These are phyloP conservation scores for Eupithecia centaureata DNA, from an alignment of 2,888 invertebrate species.

Conservation along the genomic window DNA sequence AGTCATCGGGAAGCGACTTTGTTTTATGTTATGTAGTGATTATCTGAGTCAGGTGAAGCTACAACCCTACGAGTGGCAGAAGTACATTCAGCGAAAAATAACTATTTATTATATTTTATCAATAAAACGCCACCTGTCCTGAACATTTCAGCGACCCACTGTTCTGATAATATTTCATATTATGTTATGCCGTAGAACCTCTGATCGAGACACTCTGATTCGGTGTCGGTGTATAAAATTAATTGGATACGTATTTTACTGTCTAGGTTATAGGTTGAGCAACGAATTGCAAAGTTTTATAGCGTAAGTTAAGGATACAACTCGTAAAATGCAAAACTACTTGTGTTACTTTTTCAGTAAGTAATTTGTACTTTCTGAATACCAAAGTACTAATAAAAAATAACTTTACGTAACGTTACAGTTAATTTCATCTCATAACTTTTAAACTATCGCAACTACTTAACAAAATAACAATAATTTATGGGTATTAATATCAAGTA, in stretches of 20 bases:
- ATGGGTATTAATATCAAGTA: no score
- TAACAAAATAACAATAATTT: no score
- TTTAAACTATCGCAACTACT: no score
- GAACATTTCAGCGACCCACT: slow-evolving; percentile 35
- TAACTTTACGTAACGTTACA: background rate
- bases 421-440: background rate
- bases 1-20: no score
- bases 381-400: no score
- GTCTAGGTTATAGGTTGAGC: background rate
- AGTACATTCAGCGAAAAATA: background rate
- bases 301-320: background rate
- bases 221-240: background rate
- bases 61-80: background rate
- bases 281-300: background rate
- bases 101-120: slow-evolving; percentile 25
- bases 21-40: no score
- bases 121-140: slow-evolving; percentile 40
- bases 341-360: background rate
- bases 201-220: background rate
- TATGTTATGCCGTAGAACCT: slow-evolving; percentile 38
- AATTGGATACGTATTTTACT: slow-evolving; percentile 2
- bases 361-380: background rate
- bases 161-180: slow-evolving; percentile 43
- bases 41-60: background rate
- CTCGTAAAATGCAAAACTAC: background rate